Base-by-base conservation (phyloP, 2,113 vertebrate genomes). In the Mastomys coucha region DNA sequence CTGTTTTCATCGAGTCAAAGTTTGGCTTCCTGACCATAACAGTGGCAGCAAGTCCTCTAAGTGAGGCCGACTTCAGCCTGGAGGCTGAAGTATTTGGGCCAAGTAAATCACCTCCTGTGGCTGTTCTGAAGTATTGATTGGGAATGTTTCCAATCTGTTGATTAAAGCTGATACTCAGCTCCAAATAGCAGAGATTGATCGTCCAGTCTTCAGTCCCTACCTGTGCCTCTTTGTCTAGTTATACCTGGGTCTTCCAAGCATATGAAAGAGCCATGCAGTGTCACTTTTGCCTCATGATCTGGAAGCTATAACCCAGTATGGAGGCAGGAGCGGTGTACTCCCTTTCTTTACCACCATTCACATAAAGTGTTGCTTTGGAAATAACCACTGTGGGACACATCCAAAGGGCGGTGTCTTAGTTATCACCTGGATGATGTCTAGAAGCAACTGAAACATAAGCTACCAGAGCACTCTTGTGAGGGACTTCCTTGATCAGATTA, bases 1-100 rank as follows among this genome's bases (percentile, higher is more conserved):
- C 94, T 90, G 31, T 91, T 93, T 94, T 88, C 88, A 73, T 63
- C 13, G 7, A 58, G 91, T 78, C 94, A 89, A 86, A 87, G 76
- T 76, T 95, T 82, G 90, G 76, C 65, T 60, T 91, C 19, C 39
- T 7, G 13, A 31, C 39, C 28, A 31, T 81, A 73, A 67, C 0
- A 0, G 20, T n/a, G 63, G 88, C 70, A 89, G 42, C 6, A 53
- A 90, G 24, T 77, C 39, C 39, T 3, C 78, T 69, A 65, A 49
- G 42, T 80, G 28, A 85, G 75, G 70, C 10, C 67, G 75, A 81
- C 70, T 87, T 82, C 67, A 70, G 22, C 12, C 13, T 22, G 36
- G 73, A 42, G 49, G 16, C 20, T 67, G 88, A 28, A 17, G 17
- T 31, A 26, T 0, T 51, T 17, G 16, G 28, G 72, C 5, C 80